These are phyloP conservation scores for Leptothorax acervorum DNA, from an alignment of 2,888 invertebrate species.

Conservation along the genomic window DNA sequence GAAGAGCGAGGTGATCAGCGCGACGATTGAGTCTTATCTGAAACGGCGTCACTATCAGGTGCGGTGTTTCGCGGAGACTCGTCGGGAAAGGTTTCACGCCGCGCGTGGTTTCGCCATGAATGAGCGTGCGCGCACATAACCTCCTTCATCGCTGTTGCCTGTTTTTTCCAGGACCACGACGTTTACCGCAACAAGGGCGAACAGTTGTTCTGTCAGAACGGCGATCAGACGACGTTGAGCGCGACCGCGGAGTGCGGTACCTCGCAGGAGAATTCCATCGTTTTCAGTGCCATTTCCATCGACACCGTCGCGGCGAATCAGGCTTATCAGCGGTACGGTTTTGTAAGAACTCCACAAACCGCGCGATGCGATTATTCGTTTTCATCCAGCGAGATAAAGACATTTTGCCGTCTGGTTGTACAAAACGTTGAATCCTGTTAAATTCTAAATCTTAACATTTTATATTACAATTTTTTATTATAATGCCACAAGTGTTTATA, in stretches of 20 bases:
- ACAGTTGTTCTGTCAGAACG: conserved; percentile 87
- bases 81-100: neutral
- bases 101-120: conserved; percentile 17
- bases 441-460: neutral
- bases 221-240: conserved; percentile 90
- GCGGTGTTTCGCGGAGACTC: conserved; percentile 46
- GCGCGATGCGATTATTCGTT: too few species aligned
- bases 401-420: neutral
- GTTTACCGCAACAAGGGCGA: conserved; percentile 84
- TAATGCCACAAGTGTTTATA: neutral
- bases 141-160: conserved; percentile 50
- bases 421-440: neutral
- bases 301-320: conserved; percentile 91
- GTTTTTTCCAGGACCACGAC: conserved; percentile 56
- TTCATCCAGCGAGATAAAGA: neutral
- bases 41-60: conserved; percentile 90
- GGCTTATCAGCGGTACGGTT: conserved; percentile 90
- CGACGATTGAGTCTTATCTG: conserved; percentile 89
- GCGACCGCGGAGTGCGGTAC: conserved; percentile 91
- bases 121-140: conserved; percentile 69
- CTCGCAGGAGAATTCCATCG: conserved; percentile 91
- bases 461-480: neutral
- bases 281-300: conserved; percentile 92
- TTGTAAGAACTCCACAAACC: conserved; percentile 59
- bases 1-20: conserved; percentile 89